Evolutionary conservation across 2,888 invertebrate species (phyloP), one percentile per base, ranked within the genome.

Genomic region (Hydraecia micacea): DNA sequence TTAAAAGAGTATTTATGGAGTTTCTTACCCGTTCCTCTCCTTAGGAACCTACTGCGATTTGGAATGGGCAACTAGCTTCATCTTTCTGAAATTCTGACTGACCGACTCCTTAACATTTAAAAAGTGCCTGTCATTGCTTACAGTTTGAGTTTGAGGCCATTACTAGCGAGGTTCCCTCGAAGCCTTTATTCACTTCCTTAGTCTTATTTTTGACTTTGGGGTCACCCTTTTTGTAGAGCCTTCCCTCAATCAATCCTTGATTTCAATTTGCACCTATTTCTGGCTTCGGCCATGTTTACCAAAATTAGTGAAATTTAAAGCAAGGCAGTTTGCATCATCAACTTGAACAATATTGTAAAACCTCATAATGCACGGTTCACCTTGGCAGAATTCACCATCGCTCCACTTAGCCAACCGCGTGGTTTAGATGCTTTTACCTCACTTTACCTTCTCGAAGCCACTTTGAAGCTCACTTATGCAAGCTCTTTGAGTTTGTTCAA

Each of bases 351-450:
- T n/a, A n/a, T 68, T 76, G 67, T 81, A 62, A 76, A 75, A 81
- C 60, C 68, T 79, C 69, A 81, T 78, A 63, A 68, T 82, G 74
- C 32, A 86, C 83, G 52, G 86, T 70, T 90, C 69, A 82, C 90
- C 90, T 90, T 90, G 90, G 72, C 86, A 83, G 80, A 76, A 73
- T 68, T 79, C 58, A 66, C 75, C 75, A 81, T 84, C 80, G 84
- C 85, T 80, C 79, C 68, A 81, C 78, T 82, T 88, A 84, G 58
- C 81, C 32, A 83, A 87, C 75, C 75, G 63, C 52, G 63, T 76
- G 68, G 82, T 67, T 81, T 52, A 77, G 75, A 80, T 67, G 63
- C 67, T 15, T 80, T 80, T 65, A 71, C 58, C 36, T 58, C 55
- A 39, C 0, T 52, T 39, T 55, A 39, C 70, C 3, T 58, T n/a